Evolutionary conservation across 1,140 invertebrate genomes (phyloP), one percentile per base, ranked within the genome.

Genomic region (Ladona fulva): DNA sequence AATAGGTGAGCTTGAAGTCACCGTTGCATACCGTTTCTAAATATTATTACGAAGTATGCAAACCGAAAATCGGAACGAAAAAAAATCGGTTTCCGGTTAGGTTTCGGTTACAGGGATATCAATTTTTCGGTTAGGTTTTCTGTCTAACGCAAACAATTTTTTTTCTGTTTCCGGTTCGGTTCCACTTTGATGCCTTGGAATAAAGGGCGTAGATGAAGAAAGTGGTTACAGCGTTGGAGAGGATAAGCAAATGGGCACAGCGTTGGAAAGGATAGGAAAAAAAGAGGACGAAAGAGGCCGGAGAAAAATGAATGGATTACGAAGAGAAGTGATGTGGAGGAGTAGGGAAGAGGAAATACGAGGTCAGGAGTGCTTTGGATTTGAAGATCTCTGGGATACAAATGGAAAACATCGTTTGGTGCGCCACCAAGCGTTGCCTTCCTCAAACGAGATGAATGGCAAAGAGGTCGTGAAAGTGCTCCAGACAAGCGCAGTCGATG

Each of bases 381-480:
- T 22, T 66, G 52, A 66, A 66, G 52, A 66, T 22, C 52, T 22
- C 16, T 19, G 52, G 52, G 52, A 19, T 66, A 66, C 52, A 66
- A 66, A 66, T 66, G 52, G 52, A 66, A 66, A 66, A 66, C 52
- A 66, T 66, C 52, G 52, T 66, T 66, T 66, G 52, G 52, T 66
- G 52, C 3, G 52, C 52, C 52, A 66, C 52, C 52, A 16, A 16
- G 52, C n/a, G 52, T 66, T 22, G 3, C 52, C 52, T 16, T 66
- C 52, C 52, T 5, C 29, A 66, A 66, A 66, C 52, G 52, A 66
- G 52, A 66, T 66, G n/a, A 19, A 66, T 66, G 52, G 52, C 52
- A 22, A 16, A 22, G 52, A 66, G 52, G 52, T 66, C 52, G 52
- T 22, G 52, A 22, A 22, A 66, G 52, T 66, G 52, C 16, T 66